Percentiles rank a stretch among this genome's conserved stretches.
phyloP scores from a whole-genome alignment of 1,140 invertebrate genomes.

The Aradophagus sp. region DNA sequence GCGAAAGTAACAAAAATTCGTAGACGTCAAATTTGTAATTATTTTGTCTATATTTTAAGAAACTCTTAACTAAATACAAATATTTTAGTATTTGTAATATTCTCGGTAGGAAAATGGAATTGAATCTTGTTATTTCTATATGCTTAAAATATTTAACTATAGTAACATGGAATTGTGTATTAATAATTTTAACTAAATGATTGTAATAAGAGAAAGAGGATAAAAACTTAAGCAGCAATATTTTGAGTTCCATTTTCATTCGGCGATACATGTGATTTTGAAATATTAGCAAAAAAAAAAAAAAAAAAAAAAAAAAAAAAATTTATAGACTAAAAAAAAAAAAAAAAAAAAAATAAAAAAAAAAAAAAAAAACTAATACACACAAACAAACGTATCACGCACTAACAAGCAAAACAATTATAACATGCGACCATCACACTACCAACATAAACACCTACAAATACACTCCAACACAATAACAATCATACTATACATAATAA shows the following conservation, averaged over 20 bases:
- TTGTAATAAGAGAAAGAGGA: constrained; percentile 24
- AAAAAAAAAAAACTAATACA: no score
- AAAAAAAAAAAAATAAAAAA: no score
- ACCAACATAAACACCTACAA: no score
- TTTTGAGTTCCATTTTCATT: no score
- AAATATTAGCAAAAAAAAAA: no score
- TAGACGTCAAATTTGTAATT: constrained; percentile 43
- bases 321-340: no score
- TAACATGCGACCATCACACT: no score
- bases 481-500: no score
- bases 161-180: constrained; percentile 44
- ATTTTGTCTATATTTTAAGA: constrained; percentile 46
- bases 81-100: constrained; percentile 52
- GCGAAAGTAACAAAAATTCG: constrained; percentile 39
- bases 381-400: no score
- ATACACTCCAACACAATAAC: no score
- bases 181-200: constrained; percentile 32
- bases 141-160: constrained; percentile 37
- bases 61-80: constrained; percentile 32
- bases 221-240: constrained; percentile 4
- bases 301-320: no score
- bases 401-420: no score
- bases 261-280: constrained; percentile 17
- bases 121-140: constrained; percentile 51
- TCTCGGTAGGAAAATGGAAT: constrained; percentile 46